Base-by-base conservation (phyloP, 1,140 invertebrate species). In the Temnothorax longispinosus region DNA sequence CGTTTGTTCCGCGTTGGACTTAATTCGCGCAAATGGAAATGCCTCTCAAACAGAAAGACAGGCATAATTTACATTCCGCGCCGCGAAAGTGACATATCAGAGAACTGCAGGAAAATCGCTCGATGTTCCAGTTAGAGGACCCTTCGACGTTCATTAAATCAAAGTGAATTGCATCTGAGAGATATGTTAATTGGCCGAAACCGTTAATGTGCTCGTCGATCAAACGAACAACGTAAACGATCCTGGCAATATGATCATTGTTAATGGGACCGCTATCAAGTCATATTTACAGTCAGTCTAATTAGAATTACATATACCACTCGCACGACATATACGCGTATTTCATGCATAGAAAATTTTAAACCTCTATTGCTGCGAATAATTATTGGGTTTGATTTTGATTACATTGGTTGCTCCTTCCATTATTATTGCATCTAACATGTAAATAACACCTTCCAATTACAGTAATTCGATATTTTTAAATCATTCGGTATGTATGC, bases 21-120 rank as follows among this genome's bases (percentile, higher is more conserved):
- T 84, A 84, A 84, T 84, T 84, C 80, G 35, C 54, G 69, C 69
- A 84, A 84, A 84, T 84, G 80, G 80, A 84, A 84, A 84, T 84
- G 80, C 80, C 80, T 84, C 56, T 84, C 80, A 75, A 84, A 84
- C 69, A 75, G 80, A 75, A 58, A 75, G 80, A 84, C 80, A 84
- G 69, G 69, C 80, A 60, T 84, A 84, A 84, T 84, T 84, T 84
- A 84, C 80, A 84, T 84, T 84, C 69, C 80, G 32, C 69, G 54
- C 80, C 69, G 41, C 80, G 80, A 84, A 84, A 84, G 69, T 84
- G 80, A 84, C 80, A 84, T 75, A 84, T 84, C 80, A 84, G 54
- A 75, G 54, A 58, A 44, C 54, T 84, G 54, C 69, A 84, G 69
- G 69, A 84, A 84, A 84, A 84, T 84, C 80, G 80, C 41, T n/a